These are phyloP conservation scores for Ostrea denselamellosa DNA, from an alignment of 1,140 invertebrate genomes.

Conservation along the genomic window DNA sequence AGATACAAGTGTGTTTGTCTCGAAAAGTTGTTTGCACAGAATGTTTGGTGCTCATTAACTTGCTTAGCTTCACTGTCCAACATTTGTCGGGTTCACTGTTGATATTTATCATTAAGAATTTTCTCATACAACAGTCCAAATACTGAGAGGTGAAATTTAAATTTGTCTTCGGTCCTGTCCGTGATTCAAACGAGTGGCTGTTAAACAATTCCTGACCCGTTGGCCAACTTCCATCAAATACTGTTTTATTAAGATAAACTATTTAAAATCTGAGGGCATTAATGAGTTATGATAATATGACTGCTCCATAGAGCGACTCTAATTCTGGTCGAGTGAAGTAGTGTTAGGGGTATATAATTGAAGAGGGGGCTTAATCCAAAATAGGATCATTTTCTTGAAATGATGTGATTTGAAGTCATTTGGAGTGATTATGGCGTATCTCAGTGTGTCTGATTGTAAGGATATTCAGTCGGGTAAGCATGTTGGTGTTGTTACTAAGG, in stretches of 20 bases:
- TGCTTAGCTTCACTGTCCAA: too few relatives aligned
- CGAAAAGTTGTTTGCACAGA: neutral
- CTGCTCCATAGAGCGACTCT: neutral
- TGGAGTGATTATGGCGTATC: neutral
- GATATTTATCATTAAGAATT: conserved; percentile 13
- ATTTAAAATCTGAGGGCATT: conserved; percentile 28
- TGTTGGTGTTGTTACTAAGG: neutral
- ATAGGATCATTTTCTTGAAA: neutral
- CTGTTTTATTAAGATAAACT: conserved; percentile 39
- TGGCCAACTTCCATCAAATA: conserved; percentile 32
- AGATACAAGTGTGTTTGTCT: neutral
- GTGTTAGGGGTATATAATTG: neutral
- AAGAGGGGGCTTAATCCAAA: neutral
- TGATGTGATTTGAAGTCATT: neutral
- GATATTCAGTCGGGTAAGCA: conserved; percentile 18
- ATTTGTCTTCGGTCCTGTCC: neutral
- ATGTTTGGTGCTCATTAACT: neutral
- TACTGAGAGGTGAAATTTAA: conserved; percentile 2
- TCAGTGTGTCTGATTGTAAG: neutral
- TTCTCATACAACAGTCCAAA: neutral
- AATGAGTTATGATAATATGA: conserved; percentile 16
- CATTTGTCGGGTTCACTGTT: neutral
- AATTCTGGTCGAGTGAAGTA: neutral
- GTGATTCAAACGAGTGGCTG: neutral
- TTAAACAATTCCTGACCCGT: neutral